A percentile compares a stretch with the other conserved stretches of the same genome.
Evolutionary conservation across 2,888 invertebrate genomes (phyloP).

Genomic region (Proisotoma minuta): DNA sequence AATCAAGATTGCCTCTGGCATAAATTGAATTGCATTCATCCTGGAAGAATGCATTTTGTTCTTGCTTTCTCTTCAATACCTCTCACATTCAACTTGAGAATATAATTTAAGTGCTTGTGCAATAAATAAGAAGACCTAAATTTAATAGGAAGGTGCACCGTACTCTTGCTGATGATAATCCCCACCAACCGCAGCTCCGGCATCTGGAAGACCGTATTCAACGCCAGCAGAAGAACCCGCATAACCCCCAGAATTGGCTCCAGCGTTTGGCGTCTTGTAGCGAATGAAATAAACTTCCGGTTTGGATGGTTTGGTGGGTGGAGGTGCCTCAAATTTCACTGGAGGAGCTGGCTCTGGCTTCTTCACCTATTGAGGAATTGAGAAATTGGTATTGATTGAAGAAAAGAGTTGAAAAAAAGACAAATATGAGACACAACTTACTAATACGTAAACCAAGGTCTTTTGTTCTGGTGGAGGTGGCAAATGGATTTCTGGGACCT

Average conservation of each 20-base stretch:
- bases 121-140: neutral
- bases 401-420: too few relatives aligned
- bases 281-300: conserved; percentile 87
- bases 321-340: conserved; percentile 68
- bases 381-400: too few relatives aligned
- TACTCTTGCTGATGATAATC: conserved; percentile 33
- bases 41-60: neutral
- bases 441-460: conserved; percentile 63
- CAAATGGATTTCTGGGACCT: conserved; percentile 44
- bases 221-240: conserved; percentile 8
- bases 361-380: too few relatives aligned
- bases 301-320: conserved; percentile 78
- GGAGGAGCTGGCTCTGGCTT: conserved; percentile 77
- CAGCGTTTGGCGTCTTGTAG: conserved; percentile 59
- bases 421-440: too few relatives aligned
- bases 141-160: conserved; percentile 26
- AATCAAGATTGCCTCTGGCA: conserved; percentile 8
- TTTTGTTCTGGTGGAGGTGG: conserved; percentile 45
- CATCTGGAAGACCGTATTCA: neutral
- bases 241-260: conserved; percentile 14
- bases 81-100: neutral
- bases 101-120: conserved; percentile 9
- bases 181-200: conserved; percentile 13
- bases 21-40: too few relatives aligned
- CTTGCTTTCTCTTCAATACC: neutral